Base-by-base conservation (phyloP, 1,140 invertebrate genomes). In the Gonatopus flavifemur region DNA sequence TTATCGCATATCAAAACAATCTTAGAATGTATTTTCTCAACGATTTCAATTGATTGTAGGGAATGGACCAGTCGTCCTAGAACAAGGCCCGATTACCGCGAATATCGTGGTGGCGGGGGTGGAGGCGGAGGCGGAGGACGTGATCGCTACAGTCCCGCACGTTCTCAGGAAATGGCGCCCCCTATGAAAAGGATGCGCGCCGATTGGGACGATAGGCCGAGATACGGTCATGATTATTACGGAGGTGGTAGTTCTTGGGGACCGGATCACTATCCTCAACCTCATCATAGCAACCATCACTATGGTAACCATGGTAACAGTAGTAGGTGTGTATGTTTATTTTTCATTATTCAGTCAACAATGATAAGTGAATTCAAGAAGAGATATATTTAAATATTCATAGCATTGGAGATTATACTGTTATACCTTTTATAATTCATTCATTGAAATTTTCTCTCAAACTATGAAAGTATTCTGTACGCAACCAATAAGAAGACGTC, bases 131-230 rank as follows among this genome's bases (percentile, higher is more conserved):
- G 78, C 25, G 75, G 79, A 42, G 65, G 75, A 51, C 55, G 81
- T 16, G 76, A 82, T 38, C 70, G 90, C 3, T 92, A 91, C 59
- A 92, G 89, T 46, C 90, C 91, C 0, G 83, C 84, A 0, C 73
- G 86, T 30, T 83, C 87, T 3, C 87, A 91, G 64, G 88, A 92
- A 51, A 78, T 84, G 63, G 81, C 77, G 28, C 90, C 90, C 3
- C 87, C 89, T 1, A 82, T 87, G 57, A 94, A 94, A 66, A 77
- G 91, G 49, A 87, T 93, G 72, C 79, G 91, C 20, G 78, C 83
- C 7, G 90, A 93, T 31, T 92, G 88, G 88, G 78, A 81, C 44
- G 85, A 79, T 24, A 76, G 80, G 52, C 77, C 78, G 0, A 69
- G 79, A 13, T 79, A 80, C 31, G 73, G 78, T 54, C 71, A 72